Conservation (phyloP, 2,797 vertebrate species). For the Brotogeris chrysoptera region DNA sequence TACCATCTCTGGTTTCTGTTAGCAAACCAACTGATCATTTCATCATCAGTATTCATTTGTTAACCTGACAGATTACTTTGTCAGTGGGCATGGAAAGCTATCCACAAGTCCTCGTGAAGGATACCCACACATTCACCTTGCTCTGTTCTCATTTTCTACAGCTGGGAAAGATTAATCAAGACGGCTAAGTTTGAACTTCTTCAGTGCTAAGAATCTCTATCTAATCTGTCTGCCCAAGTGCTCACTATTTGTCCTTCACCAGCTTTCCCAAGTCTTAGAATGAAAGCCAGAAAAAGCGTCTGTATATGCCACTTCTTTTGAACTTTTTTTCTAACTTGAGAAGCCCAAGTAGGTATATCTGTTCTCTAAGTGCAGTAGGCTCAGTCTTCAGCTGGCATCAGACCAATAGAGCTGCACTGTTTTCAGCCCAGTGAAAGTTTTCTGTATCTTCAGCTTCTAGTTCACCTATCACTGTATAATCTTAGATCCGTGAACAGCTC, state of each 20-base stretch:
- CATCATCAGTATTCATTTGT: neutral
- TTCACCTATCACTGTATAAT: conserved; percentile 14
- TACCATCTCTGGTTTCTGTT: conserved; percentile 23
- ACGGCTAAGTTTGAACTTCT: neutral
- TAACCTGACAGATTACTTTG: neutral
- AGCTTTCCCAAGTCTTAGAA: neutral
- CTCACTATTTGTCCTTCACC: neutral
- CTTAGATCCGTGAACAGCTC: conserved; percentile 9
- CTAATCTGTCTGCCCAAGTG: neutral
- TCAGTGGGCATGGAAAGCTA: neutral
- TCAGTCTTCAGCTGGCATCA: neutral
- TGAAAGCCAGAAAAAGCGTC: neutral
- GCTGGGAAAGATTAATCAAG: neutral
- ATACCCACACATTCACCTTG: neutral
- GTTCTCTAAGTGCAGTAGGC: neutral
- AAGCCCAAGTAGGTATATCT: neutral
- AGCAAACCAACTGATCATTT: conserved; percentile 4
- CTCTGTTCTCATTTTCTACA: neutral
- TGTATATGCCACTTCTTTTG: neutral
- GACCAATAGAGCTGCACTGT: neutral
- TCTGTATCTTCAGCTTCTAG: neutral
- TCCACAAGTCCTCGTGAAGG: neutral
- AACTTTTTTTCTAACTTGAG: neutral
- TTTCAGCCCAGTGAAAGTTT: conserved; percentile 13
- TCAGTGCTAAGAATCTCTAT: neutral